Evolutionary conservation across 2,113 vertebrate species (phyloP), one percentile per base, ranked within the genome.

Genomic region (Clarias batrachus): DNA sequence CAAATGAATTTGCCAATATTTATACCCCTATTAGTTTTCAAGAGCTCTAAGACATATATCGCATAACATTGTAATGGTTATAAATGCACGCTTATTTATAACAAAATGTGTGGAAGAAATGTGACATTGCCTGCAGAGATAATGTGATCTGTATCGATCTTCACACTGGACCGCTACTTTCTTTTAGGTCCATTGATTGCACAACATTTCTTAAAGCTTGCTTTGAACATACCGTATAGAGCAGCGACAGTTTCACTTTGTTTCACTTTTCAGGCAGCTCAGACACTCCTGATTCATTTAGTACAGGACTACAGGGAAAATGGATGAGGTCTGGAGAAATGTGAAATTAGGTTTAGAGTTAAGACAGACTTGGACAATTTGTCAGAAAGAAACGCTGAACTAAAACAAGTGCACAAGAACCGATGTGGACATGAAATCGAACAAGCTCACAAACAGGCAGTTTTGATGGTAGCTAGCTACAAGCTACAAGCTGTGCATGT

Each of bases 121-220:
- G 6, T 71, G 21, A 59, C 27, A 37, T 68, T 56, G 52, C n/a
- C 10, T 56, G 48, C 6, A 59, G 68, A 57, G 54, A 23, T 71
- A 57, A 71, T 59, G 27, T 59, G 19, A 84, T 84, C 82, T 73
- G 3, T 57, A 57, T 57, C 70, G 81, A 83, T 70, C 66, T 37
- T 10, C 3, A n/a, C n/a, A 71, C 52, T 56, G 63, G 48, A 68
- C 17, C 9, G 57, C 48, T 27, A 25, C 27, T 41, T 25, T 66
- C 16, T 41, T 27, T 63, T 71, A 14, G 52, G 66, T 83, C 7
- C 65, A 56, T 33, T 83, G 23, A 70, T 83, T 57, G 48, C 17
- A 12, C 52, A 63, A 63, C 21, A 25, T 12, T n/a, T 9, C 52
- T 71, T 8, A 57, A 83, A 57, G 13, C 25, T 21, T 14, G 11